These are phyloP conservation scores for Sphaerophoria rueppellii DNA, from an alignment of 2,888 invertebrate genomes.

Conservation along the genomic window DNA sequence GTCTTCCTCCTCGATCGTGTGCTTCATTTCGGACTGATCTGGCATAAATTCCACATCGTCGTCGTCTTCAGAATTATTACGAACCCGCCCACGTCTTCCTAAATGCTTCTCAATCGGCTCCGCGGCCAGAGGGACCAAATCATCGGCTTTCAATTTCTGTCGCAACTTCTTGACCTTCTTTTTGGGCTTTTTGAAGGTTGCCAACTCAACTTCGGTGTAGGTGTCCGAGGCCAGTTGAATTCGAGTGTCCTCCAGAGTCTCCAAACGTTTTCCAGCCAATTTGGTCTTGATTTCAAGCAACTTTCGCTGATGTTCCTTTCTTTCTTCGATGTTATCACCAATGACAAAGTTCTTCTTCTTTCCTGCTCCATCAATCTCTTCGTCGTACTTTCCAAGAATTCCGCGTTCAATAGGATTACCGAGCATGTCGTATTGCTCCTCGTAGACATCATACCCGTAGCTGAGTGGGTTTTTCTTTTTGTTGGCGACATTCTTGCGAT, in stretches of 20 bases:
- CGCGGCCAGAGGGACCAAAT: conserved; percentile 84
- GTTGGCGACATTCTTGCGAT: conserved; percentile 92
- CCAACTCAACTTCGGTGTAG: conserved; percentile 91
- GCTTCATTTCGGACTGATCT: conserved; percentile 81
- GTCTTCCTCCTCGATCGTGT: conserved; percentile 85
- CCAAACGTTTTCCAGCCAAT: conserved; percentile 86
- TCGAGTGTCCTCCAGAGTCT: conserved; percentile 87
- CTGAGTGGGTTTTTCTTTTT: conserved; percentile 91
- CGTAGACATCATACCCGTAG: conserved; percentile 94
- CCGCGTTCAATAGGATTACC: conserved; percentile 86
- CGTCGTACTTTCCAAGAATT: conserved; percentile 96
- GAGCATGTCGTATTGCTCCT: conserved; percentile 87
- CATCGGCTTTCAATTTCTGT: conserved; percentile 88
- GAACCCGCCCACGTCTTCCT: conserved; percentile 78
- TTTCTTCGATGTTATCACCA: conserved; percentile 86
- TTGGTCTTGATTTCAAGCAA: conserved; percentile 84
- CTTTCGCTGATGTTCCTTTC: conserved; percentile 83
- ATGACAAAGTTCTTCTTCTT: conserved; percentile 89
- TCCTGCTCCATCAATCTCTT: conserved; percentile 86
- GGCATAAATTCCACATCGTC: conserved; percentile 83
- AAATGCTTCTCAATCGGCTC: conserved; percentile 77
- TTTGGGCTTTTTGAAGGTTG: conserved; percentile 94
- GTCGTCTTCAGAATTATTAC: conserved; percentile 72
- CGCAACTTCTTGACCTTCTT: conserved; percentile 89
- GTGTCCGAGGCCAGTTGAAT: conserved; percentile 93